Percentiles rank a stretch among this genome's conserved stretches.
These are phyloP conservation scores for Diorhabda elongata DNA, from an alignment of 1,140 invertebrate species.

Conservation along the genomic window DNA sequence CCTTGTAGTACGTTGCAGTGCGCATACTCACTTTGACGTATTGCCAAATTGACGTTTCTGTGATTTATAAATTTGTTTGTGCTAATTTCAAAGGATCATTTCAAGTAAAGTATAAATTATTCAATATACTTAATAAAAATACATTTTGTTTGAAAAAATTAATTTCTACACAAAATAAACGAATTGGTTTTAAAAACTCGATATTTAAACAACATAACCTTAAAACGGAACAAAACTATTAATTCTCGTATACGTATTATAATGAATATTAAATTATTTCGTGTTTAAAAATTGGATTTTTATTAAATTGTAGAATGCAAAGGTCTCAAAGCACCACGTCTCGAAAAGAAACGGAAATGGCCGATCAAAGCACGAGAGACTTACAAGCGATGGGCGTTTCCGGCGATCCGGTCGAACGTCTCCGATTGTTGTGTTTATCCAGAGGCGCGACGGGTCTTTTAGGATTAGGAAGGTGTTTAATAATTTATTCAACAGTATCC, in stretches of 20 bases:
- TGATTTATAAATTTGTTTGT: too few species aligned
- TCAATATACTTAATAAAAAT: background rate
- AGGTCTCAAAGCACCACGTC: constrained; percentile 72
- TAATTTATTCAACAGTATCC: constrained; percentile 5
- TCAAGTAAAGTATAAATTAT: too few species aligned
- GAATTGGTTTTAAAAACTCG: background rate
- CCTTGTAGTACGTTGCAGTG: too few species aligned
- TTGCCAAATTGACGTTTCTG: too few species aligned
- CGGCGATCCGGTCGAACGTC: constrained; percentile 78
- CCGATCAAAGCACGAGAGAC: constrained; percentile 56
- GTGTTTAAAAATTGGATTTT: background rate
- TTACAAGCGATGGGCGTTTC: constrained; percentile 55
- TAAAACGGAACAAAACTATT: background rate
- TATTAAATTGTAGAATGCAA: constrained; percentile 33
- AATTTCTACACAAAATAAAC: background rate
- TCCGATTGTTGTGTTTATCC: constrained; percentile 78
- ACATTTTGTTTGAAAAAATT: background rate
- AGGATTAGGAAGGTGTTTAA: constrained; percentile 68
- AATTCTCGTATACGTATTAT: too few species aligned
- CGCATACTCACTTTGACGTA: too few species aligned
- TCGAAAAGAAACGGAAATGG: constrained; percentile 76
- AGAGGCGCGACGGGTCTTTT: constrained; percentile 86
- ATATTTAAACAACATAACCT: background rate
- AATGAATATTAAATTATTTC: too few species aligned
- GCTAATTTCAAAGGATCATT: too few species aligned